These are phyloP conservation scores for Drosophila gaucha DNA, from an alignment of 2,888 invertebrate genomes.

Conservation along the genomic window DNA sequence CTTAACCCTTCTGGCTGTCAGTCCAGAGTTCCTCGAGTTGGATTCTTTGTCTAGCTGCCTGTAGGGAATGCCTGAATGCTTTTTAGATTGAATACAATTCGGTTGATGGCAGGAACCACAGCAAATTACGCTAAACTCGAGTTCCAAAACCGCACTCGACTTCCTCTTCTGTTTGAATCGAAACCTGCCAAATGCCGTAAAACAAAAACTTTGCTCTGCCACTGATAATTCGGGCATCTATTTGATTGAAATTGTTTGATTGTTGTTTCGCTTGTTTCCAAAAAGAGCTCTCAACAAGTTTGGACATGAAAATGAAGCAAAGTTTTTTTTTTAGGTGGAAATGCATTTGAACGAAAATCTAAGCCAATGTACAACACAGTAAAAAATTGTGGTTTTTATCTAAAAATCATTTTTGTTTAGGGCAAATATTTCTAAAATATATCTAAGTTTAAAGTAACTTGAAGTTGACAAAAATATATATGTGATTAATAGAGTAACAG, in stretches of 20 bases:
- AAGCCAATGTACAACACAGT: no score
- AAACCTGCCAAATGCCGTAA: constrained; percentile 25
- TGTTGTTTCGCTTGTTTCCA: constrained; percentile 11
- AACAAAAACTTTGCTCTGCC: constrained; percentile 28
- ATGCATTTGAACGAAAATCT: neutral
- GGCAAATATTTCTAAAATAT: no score
- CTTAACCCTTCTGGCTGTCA: constrained; percentile 67
- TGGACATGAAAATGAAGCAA: constrained; percentile 3
- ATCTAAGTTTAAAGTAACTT: no score
- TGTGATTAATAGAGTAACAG: no score
- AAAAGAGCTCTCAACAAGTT: constrained; percentile 3
- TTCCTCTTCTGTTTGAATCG: constrained; percentile 33
- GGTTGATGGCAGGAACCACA: constrained; percentile 48
- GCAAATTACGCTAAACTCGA: constrained; percentile 60
- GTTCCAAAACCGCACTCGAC: constrained; percentile 52
- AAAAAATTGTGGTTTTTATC: neutral
- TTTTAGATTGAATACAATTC: constrained; percentile 29
- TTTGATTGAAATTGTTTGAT: constrained; percentile 54
- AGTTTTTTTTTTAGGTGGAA: neutral
- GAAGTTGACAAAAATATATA: no score
- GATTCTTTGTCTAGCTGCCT: constrained; percentile 50
- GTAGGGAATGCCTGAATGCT: constrained; percentile 24
- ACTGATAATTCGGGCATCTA: constrained; percentile 49
- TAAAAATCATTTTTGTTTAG: neutral
- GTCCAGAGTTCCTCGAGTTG: constrained; percentile 4